Base-by-base conservation (phyloP, 2,113 vertebrate species). In the Hiodon tergisus region DNA sequence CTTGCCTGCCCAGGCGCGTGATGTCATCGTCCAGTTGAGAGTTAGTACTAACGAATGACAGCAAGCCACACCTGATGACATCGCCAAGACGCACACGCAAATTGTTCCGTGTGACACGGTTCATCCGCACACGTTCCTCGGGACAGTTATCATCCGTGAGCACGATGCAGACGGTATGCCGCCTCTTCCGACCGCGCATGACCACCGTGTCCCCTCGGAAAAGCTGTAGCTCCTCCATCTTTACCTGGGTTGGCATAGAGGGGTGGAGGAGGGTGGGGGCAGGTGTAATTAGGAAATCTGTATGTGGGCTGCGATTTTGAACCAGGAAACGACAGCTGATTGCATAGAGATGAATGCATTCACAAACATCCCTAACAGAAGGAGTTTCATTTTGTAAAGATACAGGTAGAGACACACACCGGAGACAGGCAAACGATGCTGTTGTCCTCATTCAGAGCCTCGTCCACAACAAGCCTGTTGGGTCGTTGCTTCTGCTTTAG, bases 401-500 rank as follows among this genome's bases (percentile, higher is more conserved):
- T 47, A 51, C 50, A 50, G 10, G n/a, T 17, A 62, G 5, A 6
- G 17, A 72, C 11, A 73, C 79, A 70, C 46, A 87, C 90, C 90
- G 89, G 89, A 13, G 91, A 86, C 47, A 93, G 84, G 78, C 87
- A 86, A 69, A 92, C 87, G 6, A 90, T 88, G 81, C 90, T 92
- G 84, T 88, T 92, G 86, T 92, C 91, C 61, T 91, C 91, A 83
- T 87, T 91, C 53, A 85, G 78, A 2, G 88, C 84, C 77, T 92
- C 89, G 6, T 92, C 91, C 79, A 93, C 91, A 17, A 92, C 59
- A 4, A 93, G 87, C 16, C 91, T 84, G 80, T 92, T 92, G 0
- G 91, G 91, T 60, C 91, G 85, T 59, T 86, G 86, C 69, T 91
- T 93, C 84, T 91, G 89, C 54, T 89, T 89, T 53, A 92, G 83